Base-by-base conservation (phyloP, 1,140 invertebrate species). In the Nasonia vitripennis region DNA sequence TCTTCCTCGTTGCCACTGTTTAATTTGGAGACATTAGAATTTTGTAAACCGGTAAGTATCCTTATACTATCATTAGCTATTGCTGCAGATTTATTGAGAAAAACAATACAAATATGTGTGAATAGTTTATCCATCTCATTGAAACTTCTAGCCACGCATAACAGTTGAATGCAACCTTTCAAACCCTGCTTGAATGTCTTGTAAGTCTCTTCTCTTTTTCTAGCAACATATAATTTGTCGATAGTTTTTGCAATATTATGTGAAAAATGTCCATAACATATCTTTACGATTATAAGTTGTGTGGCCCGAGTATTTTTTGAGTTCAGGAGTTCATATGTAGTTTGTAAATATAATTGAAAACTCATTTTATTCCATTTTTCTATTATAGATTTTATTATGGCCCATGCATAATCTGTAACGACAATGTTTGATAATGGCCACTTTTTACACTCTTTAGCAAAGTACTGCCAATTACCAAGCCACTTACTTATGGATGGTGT, bases 381-480 rank as follows among this genome's bases (percentile, higher is more conserved):
- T 31, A 77, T 48, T 27, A 87, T 23, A 17, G 55, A 68, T 7
- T 84, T 83, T 10, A 86, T 81, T 31, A 41, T 34, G 34, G 71
- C 85, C 84, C 87, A 87, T 17, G 79, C 78, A 85, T 78, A 74
- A 37, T 87, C 87, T 55, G 55, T 51, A 5, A 34, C 34, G 34
- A 48, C 45, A 48, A 9, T 48, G 1, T 48, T 55, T n/a, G 86
- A 81, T 31, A 82, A 34, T 14, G 85, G 87, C 80, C 85, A 86
- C 1, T 45, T 34, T 17, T 86, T 83, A 5, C 27, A 31, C 6
- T 73, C n/a, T 9, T 4, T 23, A 37, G 45, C 75, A n/a, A 82
- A 82, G 31, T 67, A 12, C 34, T 71, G n/a, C 48, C 81, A 81
- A 82, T 73, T 55, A 31, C 51, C 68, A 20, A 86, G 77, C 74